Evolutionary conservation across 2,797 vertebrate species (phyloP), one percentile per base, ranked within the genome.

Genomic region (Lates japonicus): DNA sequence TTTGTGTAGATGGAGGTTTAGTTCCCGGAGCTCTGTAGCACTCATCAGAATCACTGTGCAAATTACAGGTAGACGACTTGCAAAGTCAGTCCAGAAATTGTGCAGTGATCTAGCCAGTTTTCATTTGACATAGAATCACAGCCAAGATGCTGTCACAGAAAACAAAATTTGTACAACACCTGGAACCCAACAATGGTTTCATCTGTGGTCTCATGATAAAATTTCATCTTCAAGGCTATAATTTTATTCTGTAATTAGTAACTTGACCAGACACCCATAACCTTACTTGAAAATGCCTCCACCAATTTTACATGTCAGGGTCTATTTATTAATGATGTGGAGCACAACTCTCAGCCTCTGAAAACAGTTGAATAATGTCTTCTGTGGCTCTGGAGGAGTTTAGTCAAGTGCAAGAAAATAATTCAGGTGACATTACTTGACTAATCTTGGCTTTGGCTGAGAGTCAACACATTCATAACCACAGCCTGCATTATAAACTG

Each of bases 401-500:
- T 59, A 51, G 12, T 51, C 19, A 66, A 66, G 48, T 54, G n/a
- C 12, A 33, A 29, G 29, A 16, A 64, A 57, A 57, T 70, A 12
- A 64, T 20, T 77, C 16, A 63, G 67, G 58, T 61, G 65, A 46
- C 65, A 68, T 29, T n/a, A 29, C 62, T 49, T 13, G 70, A 51
- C 31, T 51, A 31, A 76, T 54, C 16, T 41, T 12, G 17, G 33
- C 12, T 59, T 16, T 49, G 51, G 61, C 71, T 66, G 7, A 7
- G 31, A 66, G 62, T 11, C 73, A 52, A 61, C 31, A 7, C 9
- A 51, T 64, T 22, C 19, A 54, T 35, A 33, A 20, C 6, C 11
- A 57, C 3, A 52, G 33, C 1, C 25, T 29, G 70, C 0, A 2
- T 41, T 41, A 31, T 2, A 16, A 41, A 6, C 35, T 16, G 46